Base-by-base conservation (phyloP, 2,888 invertebrate species). In the Germaria angustata region DNA sequence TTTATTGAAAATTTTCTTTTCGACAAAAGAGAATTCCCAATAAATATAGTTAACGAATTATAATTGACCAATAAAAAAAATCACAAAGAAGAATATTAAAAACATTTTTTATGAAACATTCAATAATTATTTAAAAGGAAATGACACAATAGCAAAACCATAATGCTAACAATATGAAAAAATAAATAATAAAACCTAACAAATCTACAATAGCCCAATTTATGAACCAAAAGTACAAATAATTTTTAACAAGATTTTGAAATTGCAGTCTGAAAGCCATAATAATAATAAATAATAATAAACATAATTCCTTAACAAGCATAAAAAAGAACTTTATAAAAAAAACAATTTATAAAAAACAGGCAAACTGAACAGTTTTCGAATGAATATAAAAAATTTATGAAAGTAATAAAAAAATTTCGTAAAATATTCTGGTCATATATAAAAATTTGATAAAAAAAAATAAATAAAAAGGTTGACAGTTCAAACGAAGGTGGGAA, bases 221-320 rank as follows among this genome's bases (percentile, higher is more conserved):
- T 89, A 88, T 89, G 88, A 90, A 90, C 90, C 90, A 90, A 90
- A 88, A 90, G 90, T 90, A 90, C 90, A 90, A 90, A 90, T 88
- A 86, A 84, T 84, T 85, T 84, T 84, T 84, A 85, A 84, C 87
- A 88, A 82, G 87, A 89, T 84, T 88, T 88, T 84, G 88, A 87
- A 89, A 89, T 88, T 89, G 89, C 89, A 89, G 89, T 88, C 88
- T 89, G 87, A 88, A 86, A 87, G 86, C 87, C 86, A 73, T 79
- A 75, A 85, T 85, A 85, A 80, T 84, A 83, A 63, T 79, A 72
- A 84, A 84, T 49, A 55, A 81, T 63, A 65, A 20, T 46, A 77
- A 84, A 71, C 80, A 32, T 8, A 15, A 79, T 46, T 39, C 9
- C 69, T 81, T 61, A 78, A 66, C 55, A 80, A 82, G 77, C 53